A percentile compares a stretch with the other conserved stretches of the same genome.
Conservation (phyloP, 2,888 invertebrate species). For the Agriopis leucophaearia region DNA sequence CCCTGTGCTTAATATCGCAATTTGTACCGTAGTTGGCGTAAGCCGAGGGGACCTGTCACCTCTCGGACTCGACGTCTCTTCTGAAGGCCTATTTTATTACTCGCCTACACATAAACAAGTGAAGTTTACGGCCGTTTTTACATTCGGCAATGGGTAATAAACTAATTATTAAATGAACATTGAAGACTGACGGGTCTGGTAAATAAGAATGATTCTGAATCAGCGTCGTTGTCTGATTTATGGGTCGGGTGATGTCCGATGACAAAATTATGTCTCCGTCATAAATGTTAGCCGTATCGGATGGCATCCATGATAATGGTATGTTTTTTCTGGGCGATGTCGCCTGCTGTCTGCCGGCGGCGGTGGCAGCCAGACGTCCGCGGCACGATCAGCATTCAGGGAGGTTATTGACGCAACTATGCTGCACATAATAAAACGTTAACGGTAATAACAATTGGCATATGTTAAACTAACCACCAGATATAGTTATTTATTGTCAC, state of each 20-base stretch:
- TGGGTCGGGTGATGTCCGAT: slow-evolving; percentile 60
- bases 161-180: slow-evolving; percentile 70
- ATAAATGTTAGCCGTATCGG: slow-evolving; percentile 66
- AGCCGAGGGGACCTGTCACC: slow-evolving; percentile 82
- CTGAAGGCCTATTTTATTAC: slow-evolving; percentile 76
- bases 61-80: slow-evolving; percentile 72
- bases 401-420: slow-evolving; percentile 29
- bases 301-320: slow-evolving; percentile 68
- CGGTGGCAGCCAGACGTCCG: slow-evolving; percentile 30
- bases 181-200: slow-evolving; percentile 54
- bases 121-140: slow-evolving; percentile 69
- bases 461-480: no score
- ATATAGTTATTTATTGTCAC: no score
- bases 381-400: slow-evolving; percentile 33
- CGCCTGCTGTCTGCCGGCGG: slow-evolving; percentile 51
- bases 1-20: slow-evolving; percentile 85
- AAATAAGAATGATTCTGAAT: slow-evolving; percentile 64
- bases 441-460: slow-evolving; percentile 38
- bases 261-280: slow-evolving; percentile 71
- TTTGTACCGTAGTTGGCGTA: slow-evolving; percentile 85
- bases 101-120: slow-evolving; percentile 74
- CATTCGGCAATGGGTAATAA: slow-evolving; percentile 68
- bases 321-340: slow-evolving; percentile 61
- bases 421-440: slow-evolving; percentile 40
- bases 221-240: slow-evolving; percentile 61